These are phyloP conservation scores for Stomatorhinus ivindoensis DNA, from an alignment of 2,113 vertebrate species.

Conservation along the genomic window DNA sequence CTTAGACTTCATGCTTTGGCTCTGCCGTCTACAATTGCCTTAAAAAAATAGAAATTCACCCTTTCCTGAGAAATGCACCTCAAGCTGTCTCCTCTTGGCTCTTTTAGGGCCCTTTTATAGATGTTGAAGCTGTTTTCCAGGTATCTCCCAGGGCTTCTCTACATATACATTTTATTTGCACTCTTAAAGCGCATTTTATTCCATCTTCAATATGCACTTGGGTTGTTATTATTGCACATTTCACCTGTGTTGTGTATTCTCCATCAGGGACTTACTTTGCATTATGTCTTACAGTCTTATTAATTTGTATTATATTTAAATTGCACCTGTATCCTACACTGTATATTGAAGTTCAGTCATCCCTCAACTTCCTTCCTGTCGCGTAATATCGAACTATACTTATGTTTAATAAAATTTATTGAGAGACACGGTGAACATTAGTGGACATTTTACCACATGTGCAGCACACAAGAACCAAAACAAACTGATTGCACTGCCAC, in stretches of 20 bases:
- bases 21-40: background rate
- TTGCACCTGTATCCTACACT: background rate
- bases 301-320: background rate
- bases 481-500: background rate
- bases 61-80: background rate
- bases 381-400: background rate
- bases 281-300: background rate
- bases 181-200: background rate
- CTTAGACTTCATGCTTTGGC: background rate
- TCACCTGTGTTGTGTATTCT: background rate
- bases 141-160: background rate
- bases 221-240: background rate
- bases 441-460: background rate
- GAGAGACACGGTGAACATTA: background rate
- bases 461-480: background rate
- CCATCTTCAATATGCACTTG: background rate
- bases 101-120: background rate
- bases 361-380: background rate
- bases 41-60: background rate
- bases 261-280: background rate
- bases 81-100: background rate
- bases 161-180: background rate
- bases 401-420: background rate
- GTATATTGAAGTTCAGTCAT: background rate
- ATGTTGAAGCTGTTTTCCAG: background rate